Evolutionary conservation across 2,113 vertebrate genomes (phyloP).

Genomic region (Catagonus wagneri): DNA sequence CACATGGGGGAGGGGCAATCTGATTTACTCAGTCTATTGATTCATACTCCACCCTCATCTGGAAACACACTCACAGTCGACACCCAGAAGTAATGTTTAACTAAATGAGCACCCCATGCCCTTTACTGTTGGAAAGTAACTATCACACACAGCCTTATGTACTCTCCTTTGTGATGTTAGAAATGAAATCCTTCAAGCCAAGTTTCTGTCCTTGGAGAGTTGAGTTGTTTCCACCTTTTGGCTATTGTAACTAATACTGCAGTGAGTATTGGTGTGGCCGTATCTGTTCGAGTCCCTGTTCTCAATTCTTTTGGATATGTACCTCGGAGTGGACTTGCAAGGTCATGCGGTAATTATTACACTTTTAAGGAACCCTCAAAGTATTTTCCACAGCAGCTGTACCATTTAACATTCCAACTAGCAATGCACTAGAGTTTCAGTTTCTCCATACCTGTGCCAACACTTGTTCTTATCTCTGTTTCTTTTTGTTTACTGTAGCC

Average conservation of each 20-base stretch:
- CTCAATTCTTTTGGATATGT: too few relatives aligned
- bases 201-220: neutral
- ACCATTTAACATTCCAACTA: too few relatives aligned
- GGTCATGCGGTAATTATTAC: too few relatives aligned
- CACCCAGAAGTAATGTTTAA: neutral
- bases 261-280: neutral
- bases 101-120: neutral
- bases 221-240: neutral
- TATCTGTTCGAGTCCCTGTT: neutral
- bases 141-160: neutral
- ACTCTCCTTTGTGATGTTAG: neutral
- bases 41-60: neutral
- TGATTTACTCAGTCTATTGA: neutral
- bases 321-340: too few relatives aligned
- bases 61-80: neutral
- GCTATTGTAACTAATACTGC: neutral
- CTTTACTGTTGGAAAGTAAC: neutral
- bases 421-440: too few relatives aligned
- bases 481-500: too few relatives aligned
- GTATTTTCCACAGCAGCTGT: too few relatives aligned
- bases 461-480: too few relatives aligned
- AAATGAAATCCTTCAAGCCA: neutral
- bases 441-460: too few relatives aligned
- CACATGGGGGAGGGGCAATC: neutral
- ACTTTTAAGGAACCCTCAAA: too few relatives aligned